phyloP scores from a whole-genome alignment of 2,888 invertebrate genomes.

The Himalopsyche anomala region DNA sequence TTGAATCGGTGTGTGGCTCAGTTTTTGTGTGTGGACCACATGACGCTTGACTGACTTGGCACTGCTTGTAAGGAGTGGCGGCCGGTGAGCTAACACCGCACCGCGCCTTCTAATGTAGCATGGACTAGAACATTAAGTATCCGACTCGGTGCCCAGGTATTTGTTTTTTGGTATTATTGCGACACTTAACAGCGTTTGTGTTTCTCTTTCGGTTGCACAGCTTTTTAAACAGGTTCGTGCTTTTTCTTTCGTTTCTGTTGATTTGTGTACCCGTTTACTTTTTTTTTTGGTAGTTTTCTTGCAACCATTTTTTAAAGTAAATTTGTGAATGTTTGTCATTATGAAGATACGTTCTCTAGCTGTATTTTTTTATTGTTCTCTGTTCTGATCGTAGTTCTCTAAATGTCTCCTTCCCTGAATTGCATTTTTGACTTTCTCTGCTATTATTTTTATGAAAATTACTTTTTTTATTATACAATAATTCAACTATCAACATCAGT shows the following conservation, averaged over 20 bases:
- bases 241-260: constrained; percentile 22
- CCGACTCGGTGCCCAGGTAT: constrained; percentile 66
- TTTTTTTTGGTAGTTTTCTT: neutral
- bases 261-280: constrained; percentile 25
- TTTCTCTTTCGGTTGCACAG: constrained; percentile 67
- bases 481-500: too few relatives aligned
- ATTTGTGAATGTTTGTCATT: constrained; percentile 1
- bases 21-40: constrained; percentile 63
- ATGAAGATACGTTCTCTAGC: neutral
- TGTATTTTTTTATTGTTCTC: neutral
- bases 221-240: constrained; percentile 60
- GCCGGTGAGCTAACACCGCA: constrained; percentile 64
- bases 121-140: constrained; percentile 65
- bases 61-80: constrained; percentile 62
- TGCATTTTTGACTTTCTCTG: constrained; percentile 15
- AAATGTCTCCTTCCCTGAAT: constrained; percentile 1
- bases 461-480: constrained; percentile 10
- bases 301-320: neutral
- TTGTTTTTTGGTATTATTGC: constrained; percentile 65
- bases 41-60: constrained; percentile 65
- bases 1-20: constrained; percentile 64
- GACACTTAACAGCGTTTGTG: constrained; percentile 51
- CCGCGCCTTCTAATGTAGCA: constrained; percentile 66
- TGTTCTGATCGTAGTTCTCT: neutral
- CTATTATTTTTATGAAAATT: constrained; percentile 23